A percentile compares a stretch with the other conserved stretches of the same genome.
phyloP scores from a whole-genome alignment of 2,113 vertebrate genomes.

The Eira barbara region DNA sequence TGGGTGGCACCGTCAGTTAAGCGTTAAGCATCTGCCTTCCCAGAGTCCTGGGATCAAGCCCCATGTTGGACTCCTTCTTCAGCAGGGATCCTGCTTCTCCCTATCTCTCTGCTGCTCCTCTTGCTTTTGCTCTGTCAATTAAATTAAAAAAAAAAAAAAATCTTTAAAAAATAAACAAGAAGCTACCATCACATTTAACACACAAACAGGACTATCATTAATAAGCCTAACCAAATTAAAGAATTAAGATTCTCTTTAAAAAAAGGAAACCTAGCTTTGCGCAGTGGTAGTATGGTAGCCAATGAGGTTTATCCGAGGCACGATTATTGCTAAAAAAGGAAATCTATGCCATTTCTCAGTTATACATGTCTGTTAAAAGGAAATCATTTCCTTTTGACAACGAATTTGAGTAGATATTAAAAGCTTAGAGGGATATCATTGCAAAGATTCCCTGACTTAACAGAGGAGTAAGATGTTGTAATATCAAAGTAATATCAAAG shows the following conservation, averaged over 20 bases:
- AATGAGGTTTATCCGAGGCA: too few relatives aligned
- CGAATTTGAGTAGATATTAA: neutral
- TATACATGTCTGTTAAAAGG: neutral
- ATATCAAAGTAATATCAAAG: neutral
- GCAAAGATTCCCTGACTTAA: neutral
- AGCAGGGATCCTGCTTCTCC: too few relatives aligned
- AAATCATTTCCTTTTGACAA: neutral
- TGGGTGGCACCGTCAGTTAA: too few relatives aligned
- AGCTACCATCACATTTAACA: neutral
- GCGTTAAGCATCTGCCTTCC: too few relatives aligned
- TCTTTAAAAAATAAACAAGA: neutral
- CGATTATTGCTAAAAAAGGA: neutral
- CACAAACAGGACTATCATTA: neutral
- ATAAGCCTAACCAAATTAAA: neutral
- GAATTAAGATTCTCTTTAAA: neutral
- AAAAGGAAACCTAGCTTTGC: too few relatives aligned
- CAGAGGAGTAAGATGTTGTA: neutral
- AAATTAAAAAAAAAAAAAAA: neutral
- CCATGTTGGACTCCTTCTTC: too few relatives aligned
- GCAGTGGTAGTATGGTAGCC: too few relatives aligned
- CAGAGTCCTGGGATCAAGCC: too few relatives aligned
- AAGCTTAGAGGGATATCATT: neutral
- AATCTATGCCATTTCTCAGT: neutral
- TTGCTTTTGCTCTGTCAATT: neutral
- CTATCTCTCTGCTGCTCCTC: too few relatives aligned